A percentile compares a stretch with the other conserved stretches of the same genome.
Conservation (phyloP, 2,888 invertebrate species). For the Cheilosia vulpina region DNA sequence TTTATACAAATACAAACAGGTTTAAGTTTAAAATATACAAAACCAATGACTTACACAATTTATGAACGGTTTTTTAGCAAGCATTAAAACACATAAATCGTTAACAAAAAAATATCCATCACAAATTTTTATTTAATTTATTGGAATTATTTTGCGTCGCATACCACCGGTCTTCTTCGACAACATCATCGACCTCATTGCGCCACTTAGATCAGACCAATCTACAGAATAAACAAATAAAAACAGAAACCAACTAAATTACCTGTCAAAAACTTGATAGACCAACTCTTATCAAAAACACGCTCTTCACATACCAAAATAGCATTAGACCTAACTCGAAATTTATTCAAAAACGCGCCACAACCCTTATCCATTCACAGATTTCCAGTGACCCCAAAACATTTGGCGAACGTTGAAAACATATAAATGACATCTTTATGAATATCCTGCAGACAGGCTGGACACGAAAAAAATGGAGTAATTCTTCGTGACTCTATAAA, state of each 20-base stretch:
- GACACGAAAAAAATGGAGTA: conserved; percentile 20
- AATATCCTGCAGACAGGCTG: conserved; percentile 30
- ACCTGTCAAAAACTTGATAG: conserved; percentile 68
- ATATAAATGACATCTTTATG: conserved; percentile 65
- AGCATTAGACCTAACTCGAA: conserved; percentile 13
- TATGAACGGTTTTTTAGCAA: no score
- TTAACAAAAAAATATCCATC: no score
- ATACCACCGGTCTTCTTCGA: neutral
- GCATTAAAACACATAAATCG: no score
- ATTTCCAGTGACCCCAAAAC: conserved; percentile 8
- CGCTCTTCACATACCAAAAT: conserved; percentile 6
- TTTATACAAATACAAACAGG: no score
- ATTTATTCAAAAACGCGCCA: conserved; percentile 17
- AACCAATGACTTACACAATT: no score
- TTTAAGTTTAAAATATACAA: no score
- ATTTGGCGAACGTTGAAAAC: conserved; percentile 56
- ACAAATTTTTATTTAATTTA: no score
- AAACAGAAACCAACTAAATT: conserved; percentile 30
- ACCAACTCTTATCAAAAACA: conserved; percentile 46
- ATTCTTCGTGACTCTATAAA: conserved; percentile 50
- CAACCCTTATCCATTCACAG: conserved; percentile 8
- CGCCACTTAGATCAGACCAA: conserved; percentile 14
- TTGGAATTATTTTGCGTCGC: no score
- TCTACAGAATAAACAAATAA: neutral
- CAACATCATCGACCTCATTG: conserved; percentile 19